A percentile compares a stretch with the other conserved stretches of the same genome.
Conservation (phyloP, 1,140 invertebrate species). For the Spodoptera frugiperda region DNA sequence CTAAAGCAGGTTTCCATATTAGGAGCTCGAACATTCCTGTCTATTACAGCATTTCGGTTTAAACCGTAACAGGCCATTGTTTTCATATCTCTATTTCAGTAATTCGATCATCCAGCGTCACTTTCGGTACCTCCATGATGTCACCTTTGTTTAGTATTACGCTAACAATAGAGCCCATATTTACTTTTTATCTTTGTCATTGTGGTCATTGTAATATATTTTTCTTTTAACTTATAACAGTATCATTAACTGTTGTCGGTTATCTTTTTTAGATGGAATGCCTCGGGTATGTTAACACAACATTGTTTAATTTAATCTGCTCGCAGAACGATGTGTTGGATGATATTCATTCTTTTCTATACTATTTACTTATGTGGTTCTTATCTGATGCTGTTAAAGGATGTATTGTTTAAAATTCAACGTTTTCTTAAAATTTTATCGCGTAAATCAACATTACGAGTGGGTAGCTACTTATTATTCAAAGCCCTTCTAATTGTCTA, state of each 20-base stretch:
- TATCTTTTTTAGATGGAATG: slow-evolving; percentile 36
- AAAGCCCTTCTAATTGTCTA: slow-evolving; percentile 38
- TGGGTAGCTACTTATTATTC: slow-evolving; percentile 37
- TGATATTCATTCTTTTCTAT: slow-evolving; percentile 14
- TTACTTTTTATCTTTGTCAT: slow-evolving; percentile 65
- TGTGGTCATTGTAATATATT: slow-evolving; percentile 41
- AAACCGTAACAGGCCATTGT: slow-evolving; percentile 39
- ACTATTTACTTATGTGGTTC: slow-evolving; percentile 4
- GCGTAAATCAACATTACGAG: slow-evolving; percentile 16
- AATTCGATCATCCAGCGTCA: slow-evolving; percentile 58
- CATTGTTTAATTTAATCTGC: slow-evolving; percentile 33
- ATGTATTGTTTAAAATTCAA: slow-evolving; percentile 3
- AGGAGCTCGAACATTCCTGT: slow-evolving; percentile 16
- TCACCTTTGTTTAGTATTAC: slow-evolving; percentile 64
- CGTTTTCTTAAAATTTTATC: not conserved
- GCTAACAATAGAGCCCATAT: slow-evolving; percentile 66
- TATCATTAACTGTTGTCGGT: slow-evolving; percentile 38
- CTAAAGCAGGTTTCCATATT: slow-evolving; percentile 29
- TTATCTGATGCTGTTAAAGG: not conserved
- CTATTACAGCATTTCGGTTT: slow-evolving; percentile 23
- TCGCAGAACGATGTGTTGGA: slow-evolving; percentile 11
- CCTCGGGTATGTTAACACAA: slow-evolving; percentile 30
- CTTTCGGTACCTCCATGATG: slow-evolving; percentile 68
- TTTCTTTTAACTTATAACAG: slow-evolving; percentile 36
- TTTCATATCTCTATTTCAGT: slow-evolving; percentile 51